A percentile compares a stretch with the other conserved stretches of the same genome.
These are phyloP conservation scores for Hyposmocoma kahamanoa DNA, from an alignment of 1,140 invertebrate genomes.

Conservation along the genomic window DNA sequence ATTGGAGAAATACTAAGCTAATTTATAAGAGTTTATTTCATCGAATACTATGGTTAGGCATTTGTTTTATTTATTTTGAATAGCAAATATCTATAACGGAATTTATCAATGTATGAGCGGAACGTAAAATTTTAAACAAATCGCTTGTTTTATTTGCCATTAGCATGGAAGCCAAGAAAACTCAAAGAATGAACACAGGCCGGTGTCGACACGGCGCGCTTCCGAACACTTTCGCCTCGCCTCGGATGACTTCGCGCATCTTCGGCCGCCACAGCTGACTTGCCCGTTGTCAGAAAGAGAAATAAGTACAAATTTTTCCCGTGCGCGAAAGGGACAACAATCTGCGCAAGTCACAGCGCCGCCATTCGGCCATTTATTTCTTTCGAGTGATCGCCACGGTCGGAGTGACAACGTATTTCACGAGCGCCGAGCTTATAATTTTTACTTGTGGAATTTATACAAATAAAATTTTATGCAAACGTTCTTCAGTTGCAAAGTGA, in stretches of 20 bases:
- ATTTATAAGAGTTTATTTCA: too few species aligned
- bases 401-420: conserved; percentile 59
- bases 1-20: too few species aligned
- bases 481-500: conserved; percentile 26
- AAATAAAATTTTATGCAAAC: conserved; percentile 44
- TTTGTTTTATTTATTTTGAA: background rate
- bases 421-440: conserved; percentile 42
- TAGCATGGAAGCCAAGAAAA: conserved; percentile 40
- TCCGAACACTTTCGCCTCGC: conserved; percentile 60
- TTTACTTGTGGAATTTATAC: conserved; percentile 65
- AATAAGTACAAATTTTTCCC: conserved; percentile 1
- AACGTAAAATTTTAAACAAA: background rate
- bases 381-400: conserved; percentile 57
- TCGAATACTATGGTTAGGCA: too few species aligned
- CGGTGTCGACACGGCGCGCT: conserved; percentile 31
- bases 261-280: conserved; percentile 62
- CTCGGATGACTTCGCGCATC: conserved; percentile 40
- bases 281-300: conserved; percentile 42
- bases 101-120: too few species aligned
- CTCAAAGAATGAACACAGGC: conserved; percentile 38
- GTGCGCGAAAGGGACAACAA: conserved; percentile 35
- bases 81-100: background rate
- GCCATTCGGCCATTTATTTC: conserved; percentile 50
- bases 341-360: conserved; percentile 52
- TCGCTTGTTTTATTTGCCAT: conserved; percentile 11